phyloP scores from a whole-genome alignment of 35 echinoderm and acorn worm genomes.

The Lytechinus variegatus region DNA sequence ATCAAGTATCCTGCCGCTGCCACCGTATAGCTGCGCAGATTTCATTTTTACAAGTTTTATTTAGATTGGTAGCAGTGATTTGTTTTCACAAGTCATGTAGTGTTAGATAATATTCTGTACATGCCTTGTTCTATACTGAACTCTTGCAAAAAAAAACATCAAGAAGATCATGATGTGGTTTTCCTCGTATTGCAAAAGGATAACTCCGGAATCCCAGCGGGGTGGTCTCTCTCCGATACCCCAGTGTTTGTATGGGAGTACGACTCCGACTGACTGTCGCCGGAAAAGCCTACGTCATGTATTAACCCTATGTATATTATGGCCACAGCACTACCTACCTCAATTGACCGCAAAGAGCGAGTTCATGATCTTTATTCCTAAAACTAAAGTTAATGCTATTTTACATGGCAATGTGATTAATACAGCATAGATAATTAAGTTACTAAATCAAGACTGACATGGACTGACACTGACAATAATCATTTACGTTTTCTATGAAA shows the following conservation, averaged over 20 bases:
- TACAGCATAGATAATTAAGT: not conserved
- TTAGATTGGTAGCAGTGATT: too few relatives aligned
- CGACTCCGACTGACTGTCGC: conserved; percentile 39
- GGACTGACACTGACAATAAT: not conserved
- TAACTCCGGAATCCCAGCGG: conserved; percentile 21
- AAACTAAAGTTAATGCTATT: not conserved
- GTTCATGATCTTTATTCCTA: conserved; percentile 13
- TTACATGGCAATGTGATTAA: not conserved
- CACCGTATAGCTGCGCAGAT: too few relatives aligned
- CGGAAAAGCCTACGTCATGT: conserved; percentile 40
- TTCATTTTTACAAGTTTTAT: too few relatives aligned
- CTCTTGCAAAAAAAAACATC: not conserved
- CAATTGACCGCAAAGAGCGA: conserved; percentile 45
- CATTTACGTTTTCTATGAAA: not conserved
- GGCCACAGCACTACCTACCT: conserved; percentile 29
- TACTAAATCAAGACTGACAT: not conserved
- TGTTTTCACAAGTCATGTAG: too few relatives aligned
- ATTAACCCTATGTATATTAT: conserved; percentile 31
- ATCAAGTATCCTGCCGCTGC: too few relatives aligned
- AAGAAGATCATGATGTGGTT: not conserved
- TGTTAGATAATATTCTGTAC: too few relatives aligned
- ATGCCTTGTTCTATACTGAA: not conserved
- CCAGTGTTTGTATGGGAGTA: conserved; percentile 37
- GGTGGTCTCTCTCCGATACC: conserved; percentile 30
- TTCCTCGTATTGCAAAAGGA: not conserved